Evolutionary conservation across 2,113 vertebrate genomes (phyloP).

Genomic region (Scatophagus argus): DNA sequence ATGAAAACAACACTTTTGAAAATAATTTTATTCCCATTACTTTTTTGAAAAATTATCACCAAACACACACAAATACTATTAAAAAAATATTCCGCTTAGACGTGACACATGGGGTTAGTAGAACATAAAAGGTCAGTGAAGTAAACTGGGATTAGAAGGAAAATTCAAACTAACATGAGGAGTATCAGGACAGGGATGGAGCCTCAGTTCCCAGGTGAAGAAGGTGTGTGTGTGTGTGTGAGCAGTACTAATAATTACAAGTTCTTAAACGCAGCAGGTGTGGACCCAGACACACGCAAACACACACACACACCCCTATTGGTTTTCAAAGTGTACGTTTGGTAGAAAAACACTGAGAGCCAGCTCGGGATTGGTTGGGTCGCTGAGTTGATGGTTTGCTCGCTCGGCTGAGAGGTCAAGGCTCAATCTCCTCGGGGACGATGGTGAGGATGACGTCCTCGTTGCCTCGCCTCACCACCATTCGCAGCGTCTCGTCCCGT

Average conservation of each 20-base stretch:
- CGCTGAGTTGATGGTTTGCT: background rate
- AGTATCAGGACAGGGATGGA: constrained; percentile 17
- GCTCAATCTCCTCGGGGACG: constrained; percentile 92
- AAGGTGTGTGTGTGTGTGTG: background rate
- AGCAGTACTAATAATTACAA: constrained; percentile 46
- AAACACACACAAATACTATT: constrained; percentile 52
- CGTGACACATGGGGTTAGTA: constrained; percentile 26
- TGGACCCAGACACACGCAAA: constrained; percentile 36
- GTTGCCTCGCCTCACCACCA: constrained; percentile 93
- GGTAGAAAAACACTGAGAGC: constrained; percentile 83
- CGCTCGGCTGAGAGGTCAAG: constrained; percentile 84
- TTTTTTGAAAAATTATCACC: constrained; percentile 61
- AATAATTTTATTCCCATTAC: constrained; percentile 74
- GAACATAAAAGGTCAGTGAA: constrained; percentile 30
- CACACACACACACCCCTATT: constrained; percentile 31
- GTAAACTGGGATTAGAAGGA: constrained; percentile 11
- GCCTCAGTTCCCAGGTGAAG: constrained; percentile 14
- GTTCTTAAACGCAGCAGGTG: constrained; percentile 25
- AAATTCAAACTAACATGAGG: constrained; percentile 9
- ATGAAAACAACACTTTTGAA: constrained; percentile 41
- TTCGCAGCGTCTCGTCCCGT: constrained; percentile 86
- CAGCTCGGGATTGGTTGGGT: constrained; percentile 80
- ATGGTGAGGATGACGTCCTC: constrained; percentile 93
- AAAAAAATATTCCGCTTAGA: constrained; percentile 46
- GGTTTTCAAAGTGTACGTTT: constrained; percentile 74